Evolutionary conservation across 2,888 invertebrate species (phyloP), one percentile per base, ranked within the genome.

Genomic region (Graphium colonna): DNA sequence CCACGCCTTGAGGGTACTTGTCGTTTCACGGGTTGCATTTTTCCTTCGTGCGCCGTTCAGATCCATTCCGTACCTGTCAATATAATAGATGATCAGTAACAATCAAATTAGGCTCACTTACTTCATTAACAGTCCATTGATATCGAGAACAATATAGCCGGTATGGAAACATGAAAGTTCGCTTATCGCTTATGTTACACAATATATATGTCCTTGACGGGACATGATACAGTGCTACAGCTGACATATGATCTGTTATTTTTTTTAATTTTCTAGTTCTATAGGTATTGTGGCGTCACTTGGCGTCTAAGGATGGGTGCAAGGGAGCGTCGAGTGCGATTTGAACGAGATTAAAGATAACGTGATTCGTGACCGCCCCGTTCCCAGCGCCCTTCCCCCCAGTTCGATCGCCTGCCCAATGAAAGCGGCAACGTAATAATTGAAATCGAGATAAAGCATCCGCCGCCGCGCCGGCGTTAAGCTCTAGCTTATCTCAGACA

Each of bases 1-100:
- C 98, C 98, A 98, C 43, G 98, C 98, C 82, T 99, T 99, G 45
- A 99, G 90, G 16, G 99, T 99, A 75, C 97, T 97, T 52, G 99
- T 99, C 40, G 98, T 99, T 90, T 99, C 99, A 58, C 99, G 91
- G 17, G 99, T 99, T 54, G 99, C 99, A 88, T 99, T 99, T 92
- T 99, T 99, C 73, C 99, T 92, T 77, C 98, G 91, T 55, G 97
- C 96, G n/a, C n/a, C n/a, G n/a, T n/a, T n/a, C n/a, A n/a, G n/a
- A n/a, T n/a, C n/a, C n/a, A n/a, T n/a, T n/a, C n/a, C n/a, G 79
- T 97, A 97, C 76, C 97, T 97, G 92, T 21, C 70, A 77, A 73
- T 68, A 44, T 57, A 36, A 70, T 55, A 56, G 36, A 43, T 52
- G 42, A 52, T 50, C 16, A 44, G 42, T 26, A 56, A 51, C 38